Base-by-base conservation (phyloP, 2,797 vertebrate species). In the Tamandua tetradactyla region DNA sequence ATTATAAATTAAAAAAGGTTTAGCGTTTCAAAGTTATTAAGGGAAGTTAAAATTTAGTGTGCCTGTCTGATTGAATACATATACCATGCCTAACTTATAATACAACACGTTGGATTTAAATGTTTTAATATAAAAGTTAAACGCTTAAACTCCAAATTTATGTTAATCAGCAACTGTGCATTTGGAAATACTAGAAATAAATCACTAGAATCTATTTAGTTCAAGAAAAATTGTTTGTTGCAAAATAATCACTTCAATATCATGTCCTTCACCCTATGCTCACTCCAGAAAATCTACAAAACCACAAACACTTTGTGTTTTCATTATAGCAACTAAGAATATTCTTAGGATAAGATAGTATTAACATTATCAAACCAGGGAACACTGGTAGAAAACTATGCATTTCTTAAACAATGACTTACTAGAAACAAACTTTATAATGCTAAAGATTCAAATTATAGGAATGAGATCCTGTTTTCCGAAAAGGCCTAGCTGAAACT, bases 141-240 rank as follows among this genome's bases (percentile, higher is more conserved):
- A 95, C 30, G 52, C 47, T 75, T 94, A 57, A 44, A 82, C 79
- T 79, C 44, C 42, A 94, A 90, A 89, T 82, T 55, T 82, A 93
- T 79, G 92, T 79, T 75, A 74, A 47, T 52, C n/a, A 92, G 57
- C 61, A 94, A 93, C 7, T 94, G 47, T 52, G 20, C 40, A 90
- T 82, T 86, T 78, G n/a, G 62, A 86, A 89, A 93, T 80, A 86
- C 0, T 96, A 84, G 66, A 92, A 96, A 80, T 22, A 93, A 94
- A 89, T 75, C n/a, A 82, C 72, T 89, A 94, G 0, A 87, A 35
- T 87, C 32, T 90, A 82, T 42, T 95, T 37, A 89, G 62, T 44
- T 87, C 35, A 94, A 94, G 68, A 92, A 62, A 85, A 84, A 93
- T 7, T 80, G 23, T 9, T 49, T 35, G 44, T 11, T 90, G 57